phyloP scores from a whole-genome alignment of 2,797 vertebrate genomes.

The Neomorphus geoffroyi region DNA sequence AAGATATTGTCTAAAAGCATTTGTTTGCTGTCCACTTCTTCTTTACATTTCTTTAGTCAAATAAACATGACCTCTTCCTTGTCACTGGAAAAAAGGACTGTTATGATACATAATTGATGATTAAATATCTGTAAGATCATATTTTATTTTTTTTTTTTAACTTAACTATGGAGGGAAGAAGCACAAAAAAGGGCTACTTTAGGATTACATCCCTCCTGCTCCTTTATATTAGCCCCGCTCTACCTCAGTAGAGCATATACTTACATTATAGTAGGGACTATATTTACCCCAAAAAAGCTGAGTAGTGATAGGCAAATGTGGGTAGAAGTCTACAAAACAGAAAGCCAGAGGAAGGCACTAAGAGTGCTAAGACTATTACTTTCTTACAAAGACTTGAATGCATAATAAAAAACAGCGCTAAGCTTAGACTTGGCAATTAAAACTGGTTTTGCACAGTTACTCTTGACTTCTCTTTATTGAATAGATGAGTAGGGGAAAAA shows the following conservation, averaged over 20 bases:
- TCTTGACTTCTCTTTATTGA: neutral
- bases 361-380: neutral
- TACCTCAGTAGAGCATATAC: too few relatives aligned
- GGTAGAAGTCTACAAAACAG: neutral
- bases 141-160: neutral
- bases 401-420: neutral
- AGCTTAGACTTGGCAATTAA: neutral
- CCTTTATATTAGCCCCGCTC: neutral
- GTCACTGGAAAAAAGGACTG: neutral
- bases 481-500: neutral
- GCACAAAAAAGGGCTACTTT: neutral
- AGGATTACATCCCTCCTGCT: neutral
- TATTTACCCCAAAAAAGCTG: neutral
- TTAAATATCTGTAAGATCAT: neutral
- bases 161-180: neutral
- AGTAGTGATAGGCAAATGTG: neutral
- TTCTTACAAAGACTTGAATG: neutral
- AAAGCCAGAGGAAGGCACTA: neutral
- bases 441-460: neutral
- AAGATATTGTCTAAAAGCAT: neutral
- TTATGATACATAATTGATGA: neutral
- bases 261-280: too few relatives aligned
- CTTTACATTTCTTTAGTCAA: neutral
- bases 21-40: neutral
- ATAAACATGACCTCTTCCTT: neutral